A percentile compares a stretch with the other conserved stretches of the same genome.
Evolutionary conservation across 1,140 invertebrate genomes (phyloP).

Genomic region (Pogonomyrmex barbatus): DNA sequence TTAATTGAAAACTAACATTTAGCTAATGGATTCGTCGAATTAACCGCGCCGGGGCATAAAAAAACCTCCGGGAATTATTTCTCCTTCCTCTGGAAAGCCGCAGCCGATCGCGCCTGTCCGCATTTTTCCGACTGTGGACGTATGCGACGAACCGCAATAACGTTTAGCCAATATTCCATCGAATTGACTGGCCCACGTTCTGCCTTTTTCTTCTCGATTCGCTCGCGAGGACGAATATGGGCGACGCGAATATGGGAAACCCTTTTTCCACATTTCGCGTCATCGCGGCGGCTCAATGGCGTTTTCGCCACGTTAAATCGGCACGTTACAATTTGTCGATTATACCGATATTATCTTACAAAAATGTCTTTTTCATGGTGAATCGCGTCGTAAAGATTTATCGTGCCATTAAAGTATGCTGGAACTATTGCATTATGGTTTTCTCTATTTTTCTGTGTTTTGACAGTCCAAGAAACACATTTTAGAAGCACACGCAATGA

Average conservation of each 20-base stretch:
- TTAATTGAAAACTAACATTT: conserved; percentile 63
- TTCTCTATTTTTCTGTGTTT: neutral
- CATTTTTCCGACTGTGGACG: conserved; percentile 61
- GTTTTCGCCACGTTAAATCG: conserved; percentile 10
- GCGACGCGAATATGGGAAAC: conserved; percentile 10
- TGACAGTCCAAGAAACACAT: neutral
- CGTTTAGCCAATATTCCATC: conserved; percentile 72
- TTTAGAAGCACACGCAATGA: neutral
- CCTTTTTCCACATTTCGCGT: conserved; percentile 44
- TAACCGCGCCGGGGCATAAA: conserved; percentile 56
- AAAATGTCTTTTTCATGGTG: neutral
- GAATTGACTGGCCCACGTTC: conserved; percentile 46
- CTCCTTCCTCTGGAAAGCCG: conserved; percentile 43
- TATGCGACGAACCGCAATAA: conserved; percentile 72
- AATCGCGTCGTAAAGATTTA: neutral
- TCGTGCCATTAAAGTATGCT: neutral
- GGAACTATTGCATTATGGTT: neutral
- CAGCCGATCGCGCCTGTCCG: conserved; percentile 16
- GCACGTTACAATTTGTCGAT: conserved; percentile 45
- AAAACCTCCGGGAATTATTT: conserved; percentile 54
- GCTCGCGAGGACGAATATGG: conserved; percentile 5
- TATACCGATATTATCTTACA: neutral
- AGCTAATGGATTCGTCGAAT: conserved; percentile 60
- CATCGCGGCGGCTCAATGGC: conserved; percentile 20
- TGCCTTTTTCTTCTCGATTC: conserved; percentile 33